Evolutionary conservation across 1,140 invertebrate genomes (phyloP), one percentile per base, ranked within the genome.

Genomic region (Colletes latitarsis): DNA sequence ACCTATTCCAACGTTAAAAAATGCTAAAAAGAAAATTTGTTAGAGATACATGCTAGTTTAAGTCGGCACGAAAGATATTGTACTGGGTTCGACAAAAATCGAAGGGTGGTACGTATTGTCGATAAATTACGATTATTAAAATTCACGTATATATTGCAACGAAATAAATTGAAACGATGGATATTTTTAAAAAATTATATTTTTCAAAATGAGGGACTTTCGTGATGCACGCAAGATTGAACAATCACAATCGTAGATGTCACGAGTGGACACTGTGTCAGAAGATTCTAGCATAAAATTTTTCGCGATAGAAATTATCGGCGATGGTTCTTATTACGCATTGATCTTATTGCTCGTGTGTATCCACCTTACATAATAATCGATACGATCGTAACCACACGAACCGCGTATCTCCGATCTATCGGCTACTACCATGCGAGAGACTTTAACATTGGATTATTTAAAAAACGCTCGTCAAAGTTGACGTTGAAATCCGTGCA

Each of bases 331-430:
- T 77, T 70, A 30, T 81, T 81, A 77, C 80, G 1, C 41, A 43
- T 12, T 41, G 49, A 69, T 52, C 60, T 68, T 62, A 64, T 77
- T 68, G 55, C 30, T 63, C 73, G 10, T 19, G 52, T 73, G 75
- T 77, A 62, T 41, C 53, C 21, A 49, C 62, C 80, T 81, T 81
- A 81, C 52, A 69, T 77, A 81, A 81, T 81, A 81, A 77, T 81
- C 49, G 74, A 77, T 77, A 77, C 49, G 74, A 70, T 81, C 74
- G 60, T 77, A n/a, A 77, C 74, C 58, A 43, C 60, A 77, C 17
- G 41, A 69, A 69, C 66, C 73, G 41, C 60, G 63, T 76, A 62
- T 69, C 55, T 15, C 74, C 39, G 79, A 70, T 79, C 19, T 19
- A 64, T 79, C 60, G 60, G 55, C 60, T 66, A 41, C 41, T 62